Percentiles rank a stretch among this genome's conserved stretches.
phyloP scores from a whole-genome alignment of 2,888 invertebrate genomes.

The Agrochola litura region DNA sequence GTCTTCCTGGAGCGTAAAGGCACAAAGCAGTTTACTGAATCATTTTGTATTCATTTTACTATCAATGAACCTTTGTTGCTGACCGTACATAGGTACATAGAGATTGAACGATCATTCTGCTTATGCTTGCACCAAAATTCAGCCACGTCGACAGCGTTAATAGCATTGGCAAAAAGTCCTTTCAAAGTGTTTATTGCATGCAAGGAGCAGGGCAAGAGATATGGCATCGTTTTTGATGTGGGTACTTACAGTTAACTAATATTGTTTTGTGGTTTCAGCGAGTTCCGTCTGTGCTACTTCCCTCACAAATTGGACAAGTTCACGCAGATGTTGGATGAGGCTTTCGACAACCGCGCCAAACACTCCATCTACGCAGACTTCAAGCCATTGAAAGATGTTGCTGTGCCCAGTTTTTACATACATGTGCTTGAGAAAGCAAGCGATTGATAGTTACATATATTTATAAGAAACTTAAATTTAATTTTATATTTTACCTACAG shows the following conservation, averaged over 20 bases:
- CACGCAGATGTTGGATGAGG: constrained; percentile 92
- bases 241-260: neutral
- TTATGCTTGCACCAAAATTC: neutral
- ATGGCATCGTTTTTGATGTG: neutral
- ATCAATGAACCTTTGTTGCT: neutral
- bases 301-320: constrained; percentile 95
- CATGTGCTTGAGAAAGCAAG: constrained; percentile 93
- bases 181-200: neutral
- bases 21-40: neutral
- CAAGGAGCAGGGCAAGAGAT: neutral
- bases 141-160: neutral
- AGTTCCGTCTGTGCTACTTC: constrained; percentile 97
- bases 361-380: constrained; percentile 96
- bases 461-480: neutral
- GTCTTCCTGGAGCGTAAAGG: too few species aligned
- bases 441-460: constrained; percentile 24
- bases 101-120: neutral
- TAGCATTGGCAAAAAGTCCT: neutral
- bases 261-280: constrained; percentile 86
- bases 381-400: constrained; percentile 91
- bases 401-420: constrained; percentile 95
- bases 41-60: neutral
- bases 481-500: constrained; percentile 1
- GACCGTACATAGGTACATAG: neutral
- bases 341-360: constrained; percentile 92